Evolutionary conservation across 2,888 invertebrate species (phyloP), one percentile per base, ranked within the genome.

Genomic region (Agrilus mali): DNA sequence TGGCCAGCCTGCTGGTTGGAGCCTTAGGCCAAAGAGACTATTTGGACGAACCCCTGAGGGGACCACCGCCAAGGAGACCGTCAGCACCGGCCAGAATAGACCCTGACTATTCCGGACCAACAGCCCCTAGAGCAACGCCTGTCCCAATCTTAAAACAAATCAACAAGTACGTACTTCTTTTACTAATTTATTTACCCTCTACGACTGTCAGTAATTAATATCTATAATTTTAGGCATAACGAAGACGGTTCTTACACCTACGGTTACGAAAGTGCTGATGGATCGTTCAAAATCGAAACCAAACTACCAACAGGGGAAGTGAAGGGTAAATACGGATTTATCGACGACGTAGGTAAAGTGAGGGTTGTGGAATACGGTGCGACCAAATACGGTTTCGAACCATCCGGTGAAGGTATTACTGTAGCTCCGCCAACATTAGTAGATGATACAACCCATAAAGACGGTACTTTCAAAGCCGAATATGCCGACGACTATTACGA

Each of bases 171-270:
- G 47, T 38, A 20, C 22, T 12, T 37, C 8, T 33, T 2, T 33
- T 14, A 27, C 38, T 34, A 38, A 16, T 17, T 33, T 27, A n/a
- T n/a, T 42, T 32, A 8, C 22, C 37, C 44, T 44, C 14, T n/a
- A n/a, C n/a, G 32, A 27, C 7, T n/a, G 31, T 40, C 37, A 15
- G 42, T 15, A 32, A 34, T 32, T 13, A 33, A 40, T 40, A 13
- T 15, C 14, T 5, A 46, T 14, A 41, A 33, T 35, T 40, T 45
- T 65, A 84, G 86, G 61, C 88, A 87, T 69, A 87, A 88, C 56
- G 87, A 88, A 62, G 88, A 88, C 60, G 88, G 88, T 42, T 88
- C 88, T 0, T 92, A 92, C 68, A 90, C 90, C 0, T 90, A 88
- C 58, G 89, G 88, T 0, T 90, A 87, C 64, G 90, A 90, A 61